A percentile compares a stretch with the other conserved stretches of the same genome.
Conservation (phyloP, 2,797 vertebrate genomes). For the Salmo trutta region DNA sequence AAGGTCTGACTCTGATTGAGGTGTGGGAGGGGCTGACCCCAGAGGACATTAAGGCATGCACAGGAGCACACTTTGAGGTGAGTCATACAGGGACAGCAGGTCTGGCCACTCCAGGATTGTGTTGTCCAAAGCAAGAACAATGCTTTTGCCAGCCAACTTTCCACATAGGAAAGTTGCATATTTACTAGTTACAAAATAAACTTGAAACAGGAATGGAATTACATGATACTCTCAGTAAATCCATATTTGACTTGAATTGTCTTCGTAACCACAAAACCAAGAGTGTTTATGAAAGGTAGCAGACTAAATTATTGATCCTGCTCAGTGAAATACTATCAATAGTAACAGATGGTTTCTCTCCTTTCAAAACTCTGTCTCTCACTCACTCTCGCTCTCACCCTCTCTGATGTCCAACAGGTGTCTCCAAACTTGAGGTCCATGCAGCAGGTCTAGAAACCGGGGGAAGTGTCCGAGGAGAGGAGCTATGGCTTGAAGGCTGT, state of each 20-base stretch:
- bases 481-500: conserved; percentile 7
- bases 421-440: conserved; percentile 86
- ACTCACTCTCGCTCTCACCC: neutral
- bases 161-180: neutral
- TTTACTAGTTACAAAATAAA: neutral
- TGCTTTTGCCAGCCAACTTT: neutral
- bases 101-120: neutral
- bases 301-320: neutral
- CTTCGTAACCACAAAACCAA: too few species aligned
- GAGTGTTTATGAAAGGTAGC: neutral
- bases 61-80: conserved; percentile 88
- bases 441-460: conserved; percentile 81
- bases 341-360: neutral
- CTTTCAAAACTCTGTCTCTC: neutral
- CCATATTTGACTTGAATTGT: neutral
- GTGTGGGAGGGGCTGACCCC: conserved; percentile 90
- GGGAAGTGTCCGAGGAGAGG: conserved; percentile 4
- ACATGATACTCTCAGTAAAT: neutral
- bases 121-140: neutral
- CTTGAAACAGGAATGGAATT: neutral
- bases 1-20: conserved; percentile 91
- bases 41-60: conserved; percentile 91
- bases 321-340: neutral
- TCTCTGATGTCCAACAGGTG: conserved; percentile 76
- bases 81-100: conserved; percentile 54